Evolutionary conservation across 1,140 invertebrate species (phyloP).

Genomic region (Papilio machaon): DNA sequence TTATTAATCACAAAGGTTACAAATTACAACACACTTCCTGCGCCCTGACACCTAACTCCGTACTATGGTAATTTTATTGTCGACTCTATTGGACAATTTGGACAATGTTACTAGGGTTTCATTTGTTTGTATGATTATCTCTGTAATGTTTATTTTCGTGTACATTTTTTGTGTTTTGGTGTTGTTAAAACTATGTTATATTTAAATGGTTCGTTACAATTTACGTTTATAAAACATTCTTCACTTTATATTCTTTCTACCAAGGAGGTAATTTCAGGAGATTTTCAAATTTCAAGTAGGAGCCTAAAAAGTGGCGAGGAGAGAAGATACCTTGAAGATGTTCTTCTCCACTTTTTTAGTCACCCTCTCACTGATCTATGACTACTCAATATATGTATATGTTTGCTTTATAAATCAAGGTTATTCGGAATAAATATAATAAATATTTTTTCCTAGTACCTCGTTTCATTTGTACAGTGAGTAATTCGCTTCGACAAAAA

Average conservation of each 20-base stretch:
- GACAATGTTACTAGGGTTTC: slow-evolving; percentile 65
- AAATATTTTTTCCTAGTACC: neutral
- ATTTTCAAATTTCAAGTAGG: too few species aligned
- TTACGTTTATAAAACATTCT: neutral
- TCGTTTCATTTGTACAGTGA: neutral
- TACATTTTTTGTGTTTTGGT: neutral
- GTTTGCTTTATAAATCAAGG: too few species aligned
- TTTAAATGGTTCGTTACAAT: neutral
- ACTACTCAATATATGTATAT: too few species aligned
- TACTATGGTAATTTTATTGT: slow-evolving; percentile 79
- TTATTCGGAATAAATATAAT: neutral
- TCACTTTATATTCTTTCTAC: too few species aligned
- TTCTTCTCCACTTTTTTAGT: too few species aligned
- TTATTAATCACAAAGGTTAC: slow-evolving; percentile 82
- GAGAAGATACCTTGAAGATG: too few species aligned
- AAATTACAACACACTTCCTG: slow-evolving; percentile 80
- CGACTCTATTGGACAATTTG: slow-evolving; percentile 72
- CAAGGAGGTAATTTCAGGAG: too few species aligned
- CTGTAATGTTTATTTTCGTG: slow-evolving; percentile 4
- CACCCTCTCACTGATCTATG: too few species aligned
- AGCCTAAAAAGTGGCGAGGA: too few species aligned
- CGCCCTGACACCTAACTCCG: slow-evolving; percentile 67
- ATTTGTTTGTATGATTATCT: slow-evolving; percentile 51
- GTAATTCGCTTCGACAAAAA: neutral
- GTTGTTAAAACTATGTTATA: neutral